These are phyloP conservation scores for Exocentrus adspersus DNA, from an alignment of 2,888 invertebrate genomes.

Conservation along the genomic window DNA sequence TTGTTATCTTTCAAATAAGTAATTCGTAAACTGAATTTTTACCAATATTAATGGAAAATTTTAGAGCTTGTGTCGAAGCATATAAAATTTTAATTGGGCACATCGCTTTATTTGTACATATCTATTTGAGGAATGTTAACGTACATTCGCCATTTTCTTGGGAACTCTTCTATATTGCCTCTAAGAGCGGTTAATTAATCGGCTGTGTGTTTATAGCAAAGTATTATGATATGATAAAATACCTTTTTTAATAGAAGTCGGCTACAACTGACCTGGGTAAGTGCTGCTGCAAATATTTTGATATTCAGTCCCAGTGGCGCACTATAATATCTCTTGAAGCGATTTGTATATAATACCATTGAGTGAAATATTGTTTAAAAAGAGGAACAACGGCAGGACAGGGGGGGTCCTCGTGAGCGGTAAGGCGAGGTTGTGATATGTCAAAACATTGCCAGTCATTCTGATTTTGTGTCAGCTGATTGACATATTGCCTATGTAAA, in stretches of 20 bases:
- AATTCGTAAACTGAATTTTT: constrained; percentile 3
- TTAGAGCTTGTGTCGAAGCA: constrained; percentile 4
- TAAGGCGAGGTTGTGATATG: no score
- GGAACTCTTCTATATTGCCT: constrained; percentile 20
- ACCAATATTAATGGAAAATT: constrained; percentile 9
- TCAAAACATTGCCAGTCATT: no score
- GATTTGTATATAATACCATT: no score
- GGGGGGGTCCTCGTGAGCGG: no score
- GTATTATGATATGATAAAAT: constrained; percentile 36
- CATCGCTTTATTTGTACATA: constrained; percentile 14
- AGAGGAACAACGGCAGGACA: no score
- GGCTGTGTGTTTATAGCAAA: constrained; percentile 34
- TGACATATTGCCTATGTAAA: no score
- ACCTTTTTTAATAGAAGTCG: constrained; percentile 34
- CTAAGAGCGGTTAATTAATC: constrained; percentile 27
- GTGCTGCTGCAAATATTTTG: neutral
- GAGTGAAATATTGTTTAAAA: no score
- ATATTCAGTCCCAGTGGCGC: neutral
- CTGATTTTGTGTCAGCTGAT: no score
- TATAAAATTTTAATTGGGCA: constrained; percentile 20
- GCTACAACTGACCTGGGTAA: constrained; percentile 29
- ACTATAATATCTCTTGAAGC: no score
- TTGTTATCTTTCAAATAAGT: neutral
- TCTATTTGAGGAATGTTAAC: constrained; percentile 13
- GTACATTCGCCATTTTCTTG: constrained; percentile 18